Evolutionary conservation across 2,113 vertebrate species (phyloP).

Genomic region (Dipodomys ordii): DNA sequence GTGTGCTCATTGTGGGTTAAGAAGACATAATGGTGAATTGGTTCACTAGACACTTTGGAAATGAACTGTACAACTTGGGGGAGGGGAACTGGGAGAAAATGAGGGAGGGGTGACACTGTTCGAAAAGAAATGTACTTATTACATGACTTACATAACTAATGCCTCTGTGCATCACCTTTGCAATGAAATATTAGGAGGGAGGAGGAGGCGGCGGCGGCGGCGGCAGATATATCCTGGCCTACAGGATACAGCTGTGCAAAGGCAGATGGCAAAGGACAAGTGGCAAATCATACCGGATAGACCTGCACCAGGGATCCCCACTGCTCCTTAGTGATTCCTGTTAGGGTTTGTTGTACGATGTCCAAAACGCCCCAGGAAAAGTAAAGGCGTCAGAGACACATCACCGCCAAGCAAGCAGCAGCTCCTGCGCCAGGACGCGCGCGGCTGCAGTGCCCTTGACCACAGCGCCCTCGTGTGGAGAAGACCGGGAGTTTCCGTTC

Average conservation of each 20-base stretch:
- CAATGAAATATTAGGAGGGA: too few species aligned
- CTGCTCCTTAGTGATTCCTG: not conserved
- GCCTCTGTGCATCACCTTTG: too few species aligned
- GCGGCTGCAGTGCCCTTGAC: not conserved
- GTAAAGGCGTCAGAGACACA: not conserved
- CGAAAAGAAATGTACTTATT: too few species aligned
- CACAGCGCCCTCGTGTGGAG: not conserved
- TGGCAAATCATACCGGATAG: not conserved
- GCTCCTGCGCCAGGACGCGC: not conserved
- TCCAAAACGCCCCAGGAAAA: not conserved
- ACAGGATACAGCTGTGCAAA: not conserved
- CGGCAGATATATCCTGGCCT: too few species aligned
- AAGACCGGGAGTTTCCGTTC: too few species aligned
- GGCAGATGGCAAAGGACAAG: not conserved
- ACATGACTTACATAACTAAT: too few species aligned
- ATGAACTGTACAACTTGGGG: too few species aligned
- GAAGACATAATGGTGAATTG: not conserved
- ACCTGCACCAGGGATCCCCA: not conserved
- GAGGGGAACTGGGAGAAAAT: too few species aligned
- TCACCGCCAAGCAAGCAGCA: not conserved
- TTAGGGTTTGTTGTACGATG: conserved; percentile 7
- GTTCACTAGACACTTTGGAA: too few species aligned
- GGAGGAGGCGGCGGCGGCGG: too few species aligned
- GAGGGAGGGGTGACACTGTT: too few species aligned
- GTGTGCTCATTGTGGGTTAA: not conserved